Percentiles rank a stretch among this genome's conserved stretches.
Conservation (phyloP, 2,797 vertebrate species). For the Anguilla obscura region DNA sequence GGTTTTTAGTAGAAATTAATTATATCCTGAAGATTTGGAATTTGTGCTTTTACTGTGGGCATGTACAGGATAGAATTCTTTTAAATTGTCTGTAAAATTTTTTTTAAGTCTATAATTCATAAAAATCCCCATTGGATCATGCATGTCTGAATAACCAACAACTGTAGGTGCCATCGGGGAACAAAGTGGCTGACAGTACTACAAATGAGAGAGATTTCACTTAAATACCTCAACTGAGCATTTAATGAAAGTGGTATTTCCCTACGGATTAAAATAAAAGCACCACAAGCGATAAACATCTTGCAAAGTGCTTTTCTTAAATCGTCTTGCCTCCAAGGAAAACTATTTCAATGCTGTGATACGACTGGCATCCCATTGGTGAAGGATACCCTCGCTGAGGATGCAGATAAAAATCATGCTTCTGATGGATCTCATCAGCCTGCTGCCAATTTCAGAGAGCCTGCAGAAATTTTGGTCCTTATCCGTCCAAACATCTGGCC, state of each 20-base stretch:
- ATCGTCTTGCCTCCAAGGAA: neutral
- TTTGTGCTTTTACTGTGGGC: too few relatives aligned
- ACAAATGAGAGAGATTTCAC: neutral
- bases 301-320: constrained; percentile 1
- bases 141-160: neutral
- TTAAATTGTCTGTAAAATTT: neutral
- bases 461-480: neutral
- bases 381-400: neutral
- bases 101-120: neutral
- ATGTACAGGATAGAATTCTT: neutral
- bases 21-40: too few relatives aligned
- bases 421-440: neutral
- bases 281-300: neutral
- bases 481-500: neutral
- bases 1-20: too few relatives aligned
- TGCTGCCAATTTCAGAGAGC: neutral
- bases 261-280: neutral
- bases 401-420: neutral
- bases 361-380: neutral
- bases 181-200: neutral
- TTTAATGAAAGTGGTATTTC: constrained; percentile 13
- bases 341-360: neutral
- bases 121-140: neutral
- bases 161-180: neutral
- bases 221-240: neutral